Conservation (phyloP, 2,888 invertebrate species). For the Lasioglossum leucozonium region DNA sequence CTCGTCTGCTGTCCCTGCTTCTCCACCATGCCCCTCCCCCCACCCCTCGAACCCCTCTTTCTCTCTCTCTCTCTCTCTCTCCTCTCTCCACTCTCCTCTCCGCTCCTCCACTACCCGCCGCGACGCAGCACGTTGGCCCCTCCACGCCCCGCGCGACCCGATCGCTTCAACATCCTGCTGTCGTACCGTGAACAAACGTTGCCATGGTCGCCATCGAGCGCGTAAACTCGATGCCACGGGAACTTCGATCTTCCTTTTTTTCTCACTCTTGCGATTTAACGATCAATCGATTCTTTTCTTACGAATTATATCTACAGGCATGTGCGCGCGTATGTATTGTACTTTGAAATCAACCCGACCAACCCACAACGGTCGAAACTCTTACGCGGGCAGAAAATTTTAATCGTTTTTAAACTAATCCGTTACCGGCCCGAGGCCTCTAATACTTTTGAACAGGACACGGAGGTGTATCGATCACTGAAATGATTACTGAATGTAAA, state of each 20-base stretch:
- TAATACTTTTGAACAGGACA: too few species aligned
- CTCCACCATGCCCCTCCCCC: neutral
- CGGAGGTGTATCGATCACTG: too few species aligned
- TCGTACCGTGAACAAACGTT: slow-evolving; percentile 63
- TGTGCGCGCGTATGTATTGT: too few species aligned
- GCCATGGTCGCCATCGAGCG: slow-evolving; percentile 67
- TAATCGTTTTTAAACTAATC: too few species aligned
- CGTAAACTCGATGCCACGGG: slow-evolving; percentile 60
- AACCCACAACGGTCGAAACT: too few species aligned
- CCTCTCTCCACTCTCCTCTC: neutral
- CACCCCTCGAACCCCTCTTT: rapidly evolving
- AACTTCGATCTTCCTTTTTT: slow-evolving; percentile 44
- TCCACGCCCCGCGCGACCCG: neutral
- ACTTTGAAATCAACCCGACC: too few species aligned
- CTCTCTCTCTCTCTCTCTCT: too few species aligned
- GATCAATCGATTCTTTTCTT: slow-evolving; percentile 29
- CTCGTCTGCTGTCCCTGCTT: slow-evolving; percentile 84
- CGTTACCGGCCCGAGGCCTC: too few species aligned
- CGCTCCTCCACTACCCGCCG: neutral
- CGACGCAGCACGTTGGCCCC: neutral
- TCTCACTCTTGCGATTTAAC: slow-evolving; percentile 26
- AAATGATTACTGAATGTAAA: too few species aligned
- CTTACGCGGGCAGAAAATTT: too few species aligned
- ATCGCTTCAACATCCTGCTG: slow-evolving; percentile 36
- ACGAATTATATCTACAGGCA: neutral